Conservation (phyloP, 2,888 invertebrate genomes). For the Byasa hedistus region DNA sequence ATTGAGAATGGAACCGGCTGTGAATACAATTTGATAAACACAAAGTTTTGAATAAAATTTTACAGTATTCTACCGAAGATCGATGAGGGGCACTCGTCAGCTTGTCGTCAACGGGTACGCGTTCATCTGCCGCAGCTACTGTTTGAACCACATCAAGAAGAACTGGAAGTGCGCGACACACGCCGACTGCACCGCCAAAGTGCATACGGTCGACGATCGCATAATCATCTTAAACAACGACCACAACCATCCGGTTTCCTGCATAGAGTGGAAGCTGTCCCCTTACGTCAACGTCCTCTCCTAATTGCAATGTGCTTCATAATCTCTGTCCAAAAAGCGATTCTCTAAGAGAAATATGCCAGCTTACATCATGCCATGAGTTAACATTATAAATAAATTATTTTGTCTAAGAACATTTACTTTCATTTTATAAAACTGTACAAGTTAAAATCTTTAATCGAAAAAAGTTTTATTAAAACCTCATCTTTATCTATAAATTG, state of each 20-base stretch:
- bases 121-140: constrained; percentile 62
- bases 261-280: constrained; percentile 34
- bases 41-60: not conserved
- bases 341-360: not conserved
- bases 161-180: constrained; percentile 61
- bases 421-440: no score
- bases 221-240: constrained; percentile 51
- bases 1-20: no score
- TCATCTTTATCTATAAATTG: no score
- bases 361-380: not conserved
- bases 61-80: constrained; percentile 58
- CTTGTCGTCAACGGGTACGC: constrained; percentile 56
- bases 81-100: constrained; percentile 55
- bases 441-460: no score
- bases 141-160: constrained; percentile 55
- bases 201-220: constrained; percentile 55
- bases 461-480: no score
- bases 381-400: no score
- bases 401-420: no score
- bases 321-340: not conserved
- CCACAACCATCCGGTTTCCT: constrained; percentile 47
- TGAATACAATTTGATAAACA: no score
- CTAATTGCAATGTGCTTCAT: not conserved
- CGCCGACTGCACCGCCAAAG: constrained; percentile 58
- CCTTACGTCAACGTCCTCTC: constrained; percentile 29